Evolutionary conservation across 2,888 invertebrate genomes (phyloP).

Genomic region (Agrilus mali): DNA sequence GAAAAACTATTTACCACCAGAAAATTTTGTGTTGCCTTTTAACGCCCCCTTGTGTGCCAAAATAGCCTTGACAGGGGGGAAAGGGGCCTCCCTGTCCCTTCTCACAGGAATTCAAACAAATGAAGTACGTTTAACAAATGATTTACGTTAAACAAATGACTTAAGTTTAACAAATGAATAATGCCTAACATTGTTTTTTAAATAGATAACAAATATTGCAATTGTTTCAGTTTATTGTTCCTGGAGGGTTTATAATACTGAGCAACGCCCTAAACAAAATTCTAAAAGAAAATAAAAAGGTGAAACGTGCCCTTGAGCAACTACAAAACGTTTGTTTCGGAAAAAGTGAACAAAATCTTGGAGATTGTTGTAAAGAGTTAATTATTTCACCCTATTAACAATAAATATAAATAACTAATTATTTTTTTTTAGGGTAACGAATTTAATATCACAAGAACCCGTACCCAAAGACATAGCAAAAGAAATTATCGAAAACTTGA

Average conservation of each 20-base stretch:
- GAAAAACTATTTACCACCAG: conserved; percentile 6
- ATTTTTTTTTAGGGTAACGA: conserved; percentile 5
- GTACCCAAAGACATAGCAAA: conserved; percentile 4
- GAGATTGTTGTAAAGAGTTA: conserved; percentile 39
- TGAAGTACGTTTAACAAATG: conserved; percentile 29
- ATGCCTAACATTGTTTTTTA: too few species aligned
- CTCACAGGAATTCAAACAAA: conserved; percentile 36
- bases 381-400: conserved; percentile 11
- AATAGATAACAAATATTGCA: neutral
- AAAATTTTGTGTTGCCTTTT: conserved; percentile 27
- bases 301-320: conserved; percentile 37
- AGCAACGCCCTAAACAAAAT: conserved; percentile 47
- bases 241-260: conserved; percentile 60
- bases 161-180: conserved; percentile 5
- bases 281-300: conserved; percentile 34
- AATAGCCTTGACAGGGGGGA: conserved; percentile 56
- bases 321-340: conserved; percentile 41
- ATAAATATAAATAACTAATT: neutral
- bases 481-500: conserved; percentile 6
- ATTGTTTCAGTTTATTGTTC: conserved; percentile 41
- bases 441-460: conserved; percentile 5
- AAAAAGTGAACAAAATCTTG: conserved; percentile 36
- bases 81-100: conserved; percentile 63
- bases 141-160: neutral
- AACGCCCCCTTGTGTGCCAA: conserved; percentile 39